Percentiles rank a stretch among this genome's conserved stretches.
Evolutionary conservation across 1,140 invertebrate genomes (phyloP).

Genomic region (Dysdera silvatica): DNA sequence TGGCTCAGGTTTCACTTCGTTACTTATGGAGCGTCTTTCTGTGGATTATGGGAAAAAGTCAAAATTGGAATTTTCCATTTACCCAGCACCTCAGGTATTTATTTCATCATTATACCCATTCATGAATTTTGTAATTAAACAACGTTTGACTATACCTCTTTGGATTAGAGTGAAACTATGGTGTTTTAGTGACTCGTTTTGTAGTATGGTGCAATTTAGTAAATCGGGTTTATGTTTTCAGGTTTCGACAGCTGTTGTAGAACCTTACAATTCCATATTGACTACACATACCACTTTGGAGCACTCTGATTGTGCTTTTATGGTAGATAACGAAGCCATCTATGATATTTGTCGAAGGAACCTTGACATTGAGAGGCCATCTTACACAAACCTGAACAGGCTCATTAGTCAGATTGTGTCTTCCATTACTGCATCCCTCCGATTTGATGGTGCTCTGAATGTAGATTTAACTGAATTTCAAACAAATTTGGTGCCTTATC

Average conservation of each 20-base stretch:
- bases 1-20: conserved; percentile 62
- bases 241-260: conserved; percentile 65
- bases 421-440: conserved; percentile 55
- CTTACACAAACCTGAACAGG: conserved; percentile 52
- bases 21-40: conserved; percentile 60
- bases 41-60: conserved; percentile 74
- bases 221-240: no score
- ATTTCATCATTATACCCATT: neutral
- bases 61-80: conserved; percentile 67
- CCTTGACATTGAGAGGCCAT: conserved; percentile 55
- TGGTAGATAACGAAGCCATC: conserved; percentile 64
- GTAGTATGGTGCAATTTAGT: no score
- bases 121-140: no score
- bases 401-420: conserved; percentile 53
- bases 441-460: conserved; percentile 66
- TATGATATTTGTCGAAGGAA: conserved; percentile 62
- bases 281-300: conserved; percentile 71
- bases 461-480: conserved; percentile 62
- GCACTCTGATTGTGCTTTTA: conserved; percentile 67
- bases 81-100: conserved; percentile 60
- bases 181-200: no score
- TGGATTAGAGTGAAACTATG: no score
- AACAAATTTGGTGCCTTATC: conserved; percentile 61
- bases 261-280: conserved; percentile 78
- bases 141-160: no score